These are phyloP conservation scores for Subacronicta megacephala DNA, from an alignment of 2,888 invertebrate species.

Conservation along the genomic window DNA sequence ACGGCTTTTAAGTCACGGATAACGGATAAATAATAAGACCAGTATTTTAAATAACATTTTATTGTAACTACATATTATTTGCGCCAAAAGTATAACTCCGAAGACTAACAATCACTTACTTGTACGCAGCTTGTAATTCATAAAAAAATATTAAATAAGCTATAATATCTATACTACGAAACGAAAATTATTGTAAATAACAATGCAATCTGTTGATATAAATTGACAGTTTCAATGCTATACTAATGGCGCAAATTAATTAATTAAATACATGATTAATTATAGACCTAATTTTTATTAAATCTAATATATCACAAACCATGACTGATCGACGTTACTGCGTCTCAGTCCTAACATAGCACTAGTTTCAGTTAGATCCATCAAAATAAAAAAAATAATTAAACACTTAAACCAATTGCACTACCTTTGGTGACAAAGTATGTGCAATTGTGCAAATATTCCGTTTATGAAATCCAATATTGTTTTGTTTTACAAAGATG, in stretches of 20 bases:
- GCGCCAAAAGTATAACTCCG: slow-evolving; percentile 63
- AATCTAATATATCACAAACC: slow-evolving; percentile 84
- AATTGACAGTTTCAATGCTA: slow-evolving; percentile 23
- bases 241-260: slow-evolving; percentile 48
- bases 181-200: neutral
- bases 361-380: slow-evolving; percentile 52
- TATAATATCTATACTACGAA: neutral
- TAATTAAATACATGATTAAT: slow-evolving; percentile 56
- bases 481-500: too few relatives aligned
- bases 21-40: slow-evolving; percentile 31
- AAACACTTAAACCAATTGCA: slow-evolving; percentile 30
- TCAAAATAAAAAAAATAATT: slow-evolving; percentile 19
- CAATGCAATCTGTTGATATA: neutral
- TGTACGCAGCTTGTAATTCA: neutral
- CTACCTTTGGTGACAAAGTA: slow-evolving; percentile 13
- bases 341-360: slow-evolving; percentile 56
- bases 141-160: neutral
- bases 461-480: neutral
- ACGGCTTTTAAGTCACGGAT: too few relatives aligned
- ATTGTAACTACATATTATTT: slow-evolving; percentile 74
- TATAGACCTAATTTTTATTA: slow-evolving; percentile 63
- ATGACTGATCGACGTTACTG: slow-evolving; percentile 74
- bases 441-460: neutral
- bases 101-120: neutral
- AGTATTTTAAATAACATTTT: slow-evolving; percentile 74